Evolutionary conservation across 2,797 vertebrate species (phyloP), one percentile per base, ranked within the genome.

Genomic region (Hozukius guyotensis): DNA sequence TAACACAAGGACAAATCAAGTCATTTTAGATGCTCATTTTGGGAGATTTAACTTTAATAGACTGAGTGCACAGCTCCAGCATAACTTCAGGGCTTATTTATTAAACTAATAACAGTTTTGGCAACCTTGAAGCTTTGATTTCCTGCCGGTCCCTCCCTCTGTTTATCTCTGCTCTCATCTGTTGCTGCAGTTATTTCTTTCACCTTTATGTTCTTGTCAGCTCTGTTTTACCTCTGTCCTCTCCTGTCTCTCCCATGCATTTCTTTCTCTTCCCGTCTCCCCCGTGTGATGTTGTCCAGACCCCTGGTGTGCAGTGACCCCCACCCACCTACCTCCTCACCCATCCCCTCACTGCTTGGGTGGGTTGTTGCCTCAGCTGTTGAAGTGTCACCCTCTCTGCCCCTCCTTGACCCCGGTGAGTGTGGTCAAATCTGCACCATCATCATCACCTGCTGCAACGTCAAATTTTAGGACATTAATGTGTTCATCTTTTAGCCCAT

Each of bases 321-420:
- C 24, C 49, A 53, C 46, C 70, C 61, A 68, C 66, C 71, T 18
- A 61, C 34, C 57, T 62, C 34, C 57, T 78, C 57, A 74, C 53
- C 79, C 78, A 63, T 63, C 81, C 77, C 67, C 60, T 77, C 78
- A 77, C 56, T 77, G 73, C 78, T 87, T 75, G 71, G 79, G 78
- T 81, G 72, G 80, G 73, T 70, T 80, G 32, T 87, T 89, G 71
- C 81, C 84, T 86, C 88, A 70, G 86, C 87, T 85, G 87, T 86
- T 89, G 88, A 91, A 72, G 77, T 65, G 8, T 86, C 78, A 69
- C 38, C 81, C 75, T 72, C 65, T 61, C 81, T 83, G 52, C 74
- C 84, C 68, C 53, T 78, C 55, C 82, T 68, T 90, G 84, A 82
- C 78, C 75, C 78, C 4, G 90, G 90, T 94, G 90, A 94, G 93